A percentile compares a stretch with the other conserved stretches of the same genome.
These are phyloP conservation scores for Sitta carolinensis DNA, from an alignment of 2,797 vertebrate genomes.

Conservation along the genomic window DNA sequence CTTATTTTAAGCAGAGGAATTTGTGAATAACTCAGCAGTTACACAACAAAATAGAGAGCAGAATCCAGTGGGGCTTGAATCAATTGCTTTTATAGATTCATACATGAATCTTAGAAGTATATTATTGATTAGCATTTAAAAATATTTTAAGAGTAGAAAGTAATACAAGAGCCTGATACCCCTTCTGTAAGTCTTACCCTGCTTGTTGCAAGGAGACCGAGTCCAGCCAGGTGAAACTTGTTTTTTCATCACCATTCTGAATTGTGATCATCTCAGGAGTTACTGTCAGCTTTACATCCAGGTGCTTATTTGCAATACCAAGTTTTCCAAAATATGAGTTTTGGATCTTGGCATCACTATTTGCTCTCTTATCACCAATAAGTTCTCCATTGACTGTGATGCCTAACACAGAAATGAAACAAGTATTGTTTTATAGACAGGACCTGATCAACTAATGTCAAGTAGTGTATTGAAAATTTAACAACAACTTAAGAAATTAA, in stretches of 20 bases:
- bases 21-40: neutral
- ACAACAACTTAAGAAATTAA: neutral
- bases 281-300: slow-evolving; percentile 82
- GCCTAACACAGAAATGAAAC: slow-evolving; percentile 71
- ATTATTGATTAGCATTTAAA: neutral
- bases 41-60: neutral
- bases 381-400: slow-evolving; percentile 87
- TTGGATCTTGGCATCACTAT: slow-evolving; percentile 56
- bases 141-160: neutral
- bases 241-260: slow-evolving; percentile 68
- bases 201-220: slow-evolving; percentile 70
- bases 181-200: slow-evolving; percentile 52
- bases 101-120: neutral
- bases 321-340: slow-evolving; percentile 90
- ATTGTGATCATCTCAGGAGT: slow-evolving; percentile 81
- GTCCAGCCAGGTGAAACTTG: slow-evolving; percentile 82
- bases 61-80: neutral
- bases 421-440: neutral
- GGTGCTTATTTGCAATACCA: slow-evolving; percentile 79
- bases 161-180: neutral
- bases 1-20: neutral
- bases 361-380: slow-evolving; percentile 81
- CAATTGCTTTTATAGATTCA: neutral
- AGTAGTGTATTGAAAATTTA: neutral
- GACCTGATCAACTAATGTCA: neutral